These are phyloP conservation scores for Gallirallus australis DNA, from an alignment of 2,797 vertebrate species.

Conservation along the genomic window DNA sequence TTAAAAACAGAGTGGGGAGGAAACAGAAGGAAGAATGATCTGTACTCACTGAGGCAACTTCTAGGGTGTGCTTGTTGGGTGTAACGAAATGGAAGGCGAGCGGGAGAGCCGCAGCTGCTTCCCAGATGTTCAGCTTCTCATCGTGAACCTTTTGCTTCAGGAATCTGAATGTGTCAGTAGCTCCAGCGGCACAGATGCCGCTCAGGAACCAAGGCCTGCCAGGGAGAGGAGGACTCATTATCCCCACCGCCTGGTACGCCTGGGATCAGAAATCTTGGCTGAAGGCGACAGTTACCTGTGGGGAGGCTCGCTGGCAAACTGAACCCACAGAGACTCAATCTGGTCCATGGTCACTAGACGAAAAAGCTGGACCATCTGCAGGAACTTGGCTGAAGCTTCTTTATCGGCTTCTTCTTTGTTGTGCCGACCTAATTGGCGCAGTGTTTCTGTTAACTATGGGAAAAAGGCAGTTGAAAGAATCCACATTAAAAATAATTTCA, in stretches of 20 bases:
- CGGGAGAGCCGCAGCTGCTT: slow-evolving; percentile 76
- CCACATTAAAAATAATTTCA: background rate
- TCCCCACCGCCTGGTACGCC: background rate
- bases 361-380: slow-evolving; percentile 83
- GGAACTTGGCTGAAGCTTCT: slow-evolving; percentile 73
- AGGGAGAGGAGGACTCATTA: background rate
- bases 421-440: slow-evolving; percentile 78
- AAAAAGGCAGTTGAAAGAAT: background rate
- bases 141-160: slow-evolving; percentile 80
- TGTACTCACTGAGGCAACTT: slow-evolving; percentile 61
- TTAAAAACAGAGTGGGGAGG: background rate
- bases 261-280: background rate
- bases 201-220: slow-evolving; percentile 87
- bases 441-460: slow-evolving; percentile 78
- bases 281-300: slow-evolving; percentile 77
- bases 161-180: slow-evolving; percentile 82
- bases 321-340: slow-evolving; percentile 83
- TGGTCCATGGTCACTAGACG: slow-evolving; percentile 76
- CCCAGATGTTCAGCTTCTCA: slow-evolving; percentile 71
- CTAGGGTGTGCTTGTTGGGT: slow-evolving; percentile 42
- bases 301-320: slow-evolving; percentile 72
- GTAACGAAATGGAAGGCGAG: slow-evolving; percentile 81
- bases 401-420: slow-evolving; percentile 73
- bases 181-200: slow-evolving; percentile 77
- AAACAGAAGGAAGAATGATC: background rate